A percentile compares a stretch with the other conserved stretches of the same genome.
Evolutionary conservation across 2,888 invertebrate species (phyloP).

Genomic region (Vandiemenella viatica): DNA sequence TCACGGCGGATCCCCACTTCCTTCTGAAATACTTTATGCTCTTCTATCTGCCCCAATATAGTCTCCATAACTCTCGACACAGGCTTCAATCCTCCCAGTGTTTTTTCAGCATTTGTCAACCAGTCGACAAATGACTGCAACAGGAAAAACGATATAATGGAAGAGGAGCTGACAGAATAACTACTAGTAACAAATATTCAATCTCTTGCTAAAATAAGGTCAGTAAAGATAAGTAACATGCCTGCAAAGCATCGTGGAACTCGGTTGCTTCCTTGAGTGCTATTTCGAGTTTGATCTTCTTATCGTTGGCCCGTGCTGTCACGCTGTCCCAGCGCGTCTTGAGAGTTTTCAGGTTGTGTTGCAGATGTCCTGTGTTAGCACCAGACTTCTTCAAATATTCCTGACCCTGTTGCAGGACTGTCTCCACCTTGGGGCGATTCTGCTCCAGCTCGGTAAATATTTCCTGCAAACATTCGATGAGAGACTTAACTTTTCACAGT

Average conservation of each 20-base stretch:
- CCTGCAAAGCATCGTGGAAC: conserved; percentile 78
- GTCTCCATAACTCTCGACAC: conserved; percentile 89
- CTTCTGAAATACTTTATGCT: conserved; percentile 90
- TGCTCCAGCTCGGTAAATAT: conserved; percentile 88
- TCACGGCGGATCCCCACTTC: conserved; percentile 86
- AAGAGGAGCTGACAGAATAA: too few species aligned
- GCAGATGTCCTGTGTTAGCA: conserved; percentile 61
- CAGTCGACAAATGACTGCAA: conserved; percentile 84
- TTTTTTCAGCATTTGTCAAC: conserved; percentile 89
- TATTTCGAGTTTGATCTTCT: conserved; percentile 93
- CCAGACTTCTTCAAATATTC: conserved; percentile 64
- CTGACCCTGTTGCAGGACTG: conserved; percentile 75
- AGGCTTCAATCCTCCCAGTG: conserved; percentile 70
- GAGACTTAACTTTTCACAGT: too few species aligned
- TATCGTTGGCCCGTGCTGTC: conserved; percentile 78
- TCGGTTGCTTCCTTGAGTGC: conserved; percentile 93
- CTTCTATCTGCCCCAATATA: conserved; percentile 87
- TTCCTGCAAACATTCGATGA: conserved; percentile 45
- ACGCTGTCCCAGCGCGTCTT: conserved; percentile 92
- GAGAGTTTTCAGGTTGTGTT: conserved; percentile 73
- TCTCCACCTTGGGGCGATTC: conserved; percentile 80
- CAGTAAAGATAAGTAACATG: conserved; percentile 7
- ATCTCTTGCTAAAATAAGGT: too few species aligned
- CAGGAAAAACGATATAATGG: not conserved
- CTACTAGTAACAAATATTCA: not conserved